Base-by-base conservation (phyloP, 2,888 invertebrate species). In the Idaea straminata region DNA sequence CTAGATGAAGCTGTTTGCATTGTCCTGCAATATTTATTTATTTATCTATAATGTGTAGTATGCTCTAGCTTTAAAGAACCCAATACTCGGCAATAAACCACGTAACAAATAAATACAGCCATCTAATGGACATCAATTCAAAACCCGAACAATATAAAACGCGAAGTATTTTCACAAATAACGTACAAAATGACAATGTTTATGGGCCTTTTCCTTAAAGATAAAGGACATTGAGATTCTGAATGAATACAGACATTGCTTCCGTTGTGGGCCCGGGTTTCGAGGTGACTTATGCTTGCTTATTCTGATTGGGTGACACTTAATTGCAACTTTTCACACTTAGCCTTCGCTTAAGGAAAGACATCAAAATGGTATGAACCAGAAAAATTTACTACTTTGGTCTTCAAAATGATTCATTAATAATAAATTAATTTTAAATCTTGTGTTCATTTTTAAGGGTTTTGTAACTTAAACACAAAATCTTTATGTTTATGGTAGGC, bases 161-260 rank as follows among this genome's bases (percentile, higher is more conserved):
- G 63, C 70, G 62, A 72, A 76, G 74, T 77, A 81, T 82, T 83
- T 83, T 81, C 81, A 80, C 84, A 83, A 87, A 85, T 87, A 88
- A 85, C 86, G 47, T 82, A 71, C 78, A 83, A 87, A 87, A 90
- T 84, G 84, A 79, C 82, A 76, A 81, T 86, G 87, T 88, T 89
- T 88, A 89, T 83, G 84, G 79, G 77, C 73, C 71, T 75, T 80
- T 86, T 86, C 84, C 86, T 80, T 73, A 70, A 71, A 83, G 90
- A 89, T 89, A 89, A 86, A 83, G 77, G 78, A 79, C 87, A 87
- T 89, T 87, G 87, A 87, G 88, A 89, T 86, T 85, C 85, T 73
- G 83, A 81, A 81, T 83, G 87, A 85, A 88, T 83, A 79, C 81
- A 74, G 75, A 73, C 74, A 68, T 71, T 67, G 76, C 75, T 81